A percentile compares a stretch with the other conserved stretches of the same genome.
These are phyloP conservation scores for Archaeoteleia sp. DNA, from an alignment of 2,888 invertebrate species.

Conservation along the genomic window DNA sequence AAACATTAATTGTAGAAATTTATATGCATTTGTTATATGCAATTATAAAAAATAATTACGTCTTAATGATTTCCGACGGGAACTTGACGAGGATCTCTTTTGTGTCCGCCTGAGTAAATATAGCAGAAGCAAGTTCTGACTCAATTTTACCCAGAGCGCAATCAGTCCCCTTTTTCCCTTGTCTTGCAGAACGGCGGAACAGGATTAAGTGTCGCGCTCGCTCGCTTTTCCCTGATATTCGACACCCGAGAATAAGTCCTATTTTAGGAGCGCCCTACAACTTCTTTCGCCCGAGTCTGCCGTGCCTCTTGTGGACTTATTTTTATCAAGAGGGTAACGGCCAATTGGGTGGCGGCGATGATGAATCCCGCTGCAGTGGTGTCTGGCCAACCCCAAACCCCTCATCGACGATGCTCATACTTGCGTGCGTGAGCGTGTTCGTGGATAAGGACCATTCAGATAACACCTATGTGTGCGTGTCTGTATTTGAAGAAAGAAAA, in stretches of 20 bases:
- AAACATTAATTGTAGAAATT: too few species aligned
- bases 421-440: background rate
- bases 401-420: conserved; percentile 9
- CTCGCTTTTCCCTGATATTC: conserved; percentile 24
- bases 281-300: too few species aligned
- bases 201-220: conserved; percentile 38
- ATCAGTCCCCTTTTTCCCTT: conserved; percentile 15
- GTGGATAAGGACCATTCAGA: too few species aligned
- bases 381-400: conserved; percentile 13
- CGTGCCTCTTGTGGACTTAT: conserved; percentile 45
- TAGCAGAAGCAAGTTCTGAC: conserved; percentile 17
- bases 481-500: conserved; percentile 18
- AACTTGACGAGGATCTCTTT: too few species aligned
- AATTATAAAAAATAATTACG: too few species aligned
- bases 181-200: conserved; percentile 35
- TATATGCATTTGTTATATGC: too few species aligned
- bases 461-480: too few species aligned
- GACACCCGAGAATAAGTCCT: conserved; percentile 29
- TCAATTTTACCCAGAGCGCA: conserved; percentile 19
- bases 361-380: conserved; percentile 39
- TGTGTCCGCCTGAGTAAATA: too few species aligned
- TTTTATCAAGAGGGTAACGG: conserved; percentile 45
- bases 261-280: conserved; percentile 33
- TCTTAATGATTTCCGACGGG: too few species aligned
- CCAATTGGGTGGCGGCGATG: conserved; percentile 39